A percentile compares a stretch with the other conserved stretches of the same genome.
phyloP scores from a whole-genome alignment of 2,888 invertebrate species.

The Schizotus pectinicornis region DNA sequence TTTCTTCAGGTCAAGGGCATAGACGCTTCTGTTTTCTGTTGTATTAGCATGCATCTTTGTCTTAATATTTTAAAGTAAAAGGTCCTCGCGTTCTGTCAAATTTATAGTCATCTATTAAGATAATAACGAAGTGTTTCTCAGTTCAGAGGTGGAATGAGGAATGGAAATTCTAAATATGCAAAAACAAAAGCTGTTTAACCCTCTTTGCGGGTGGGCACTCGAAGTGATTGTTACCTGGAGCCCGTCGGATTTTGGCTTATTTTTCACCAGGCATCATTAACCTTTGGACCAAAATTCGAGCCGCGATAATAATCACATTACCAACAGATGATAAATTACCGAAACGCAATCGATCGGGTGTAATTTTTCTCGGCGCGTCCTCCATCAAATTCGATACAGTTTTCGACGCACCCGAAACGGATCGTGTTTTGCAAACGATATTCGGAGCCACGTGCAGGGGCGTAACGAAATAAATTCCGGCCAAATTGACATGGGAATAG shows the following conservation, averaged over 20 bases:
- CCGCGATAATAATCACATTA: constrained; percentile 27
- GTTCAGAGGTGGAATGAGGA: too few relatives aligned
- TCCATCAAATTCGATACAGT: constrained; percentile 29
- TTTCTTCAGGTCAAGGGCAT: too few relatives aligned
- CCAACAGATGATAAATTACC: constrained; percentile 29
- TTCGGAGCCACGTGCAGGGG: constrained; percentile 26
- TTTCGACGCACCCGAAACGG: constrained; percentile 23
- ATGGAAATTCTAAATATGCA: too few relatives aligned
- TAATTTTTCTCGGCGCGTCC: constrained; percentile 30
- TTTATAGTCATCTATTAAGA: too few relatives aligned
- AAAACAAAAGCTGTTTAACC: neutral
- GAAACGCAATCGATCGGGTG: constrained; percentile 28
- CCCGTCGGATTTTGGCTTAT: constrained; percentile 1
- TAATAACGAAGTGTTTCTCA: too few relatives aligned
- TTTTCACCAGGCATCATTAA: constrained; percentile 24
- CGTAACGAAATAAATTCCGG: constrained; percentile 28
- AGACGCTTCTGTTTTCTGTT: too few relatives aligned
- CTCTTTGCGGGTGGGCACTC: too few relatives aligned
- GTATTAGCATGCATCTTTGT: too few relatives aligned
- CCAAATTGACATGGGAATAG: constrained; percentile 27
- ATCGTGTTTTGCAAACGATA: constrained; percentile 24
- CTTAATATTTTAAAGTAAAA: too few relatives aligned
- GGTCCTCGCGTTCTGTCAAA: too few relatives aligned
- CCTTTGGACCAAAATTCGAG: constrained; percentile 20
- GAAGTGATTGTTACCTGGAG: constrained; percentile 3